Conservation (phyloP, 2,113 vertebrate species). For the Pseudorectes ferrugineus region DNA sequence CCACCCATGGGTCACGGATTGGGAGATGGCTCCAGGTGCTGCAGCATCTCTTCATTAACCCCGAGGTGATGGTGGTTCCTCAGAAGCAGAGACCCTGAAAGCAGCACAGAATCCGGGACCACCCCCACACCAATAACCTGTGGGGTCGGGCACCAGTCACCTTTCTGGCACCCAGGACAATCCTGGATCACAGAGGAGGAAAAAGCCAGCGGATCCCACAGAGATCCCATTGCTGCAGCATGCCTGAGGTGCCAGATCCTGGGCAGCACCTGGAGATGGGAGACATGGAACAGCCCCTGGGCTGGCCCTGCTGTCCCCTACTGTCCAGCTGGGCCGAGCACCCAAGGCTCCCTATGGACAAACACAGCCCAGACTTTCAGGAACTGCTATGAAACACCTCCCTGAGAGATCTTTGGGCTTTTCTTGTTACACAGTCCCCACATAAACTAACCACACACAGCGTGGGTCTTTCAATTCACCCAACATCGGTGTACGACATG, state of each 20-base stretch:
- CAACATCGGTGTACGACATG: accelerated
- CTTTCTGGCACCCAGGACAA: neutral
- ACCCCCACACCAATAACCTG: neutral
- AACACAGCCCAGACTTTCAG: neutral
- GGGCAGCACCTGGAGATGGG: neutral
- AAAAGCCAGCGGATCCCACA: neutral
- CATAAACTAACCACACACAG: accelerated
- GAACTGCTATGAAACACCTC: neutral
- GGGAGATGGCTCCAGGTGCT: neutral
- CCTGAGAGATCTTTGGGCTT: neutral
- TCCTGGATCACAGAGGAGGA: neutral
- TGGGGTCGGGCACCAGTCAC: accelerated
- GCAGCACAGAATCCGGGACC: neutral
- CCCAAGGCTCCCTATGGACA: neutral
- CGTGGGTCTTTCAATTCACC: neutral
- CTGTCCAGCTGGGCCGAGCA: accelerated
- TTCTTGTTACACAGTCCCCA: neutral
- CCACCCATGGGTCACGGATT: accelerated
- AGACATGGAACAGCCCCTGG: accelerated
- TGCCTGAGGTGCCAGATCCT: neutral
- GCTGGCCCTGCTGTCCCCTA: neutral
- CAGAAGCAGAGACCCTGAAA: accelerated
- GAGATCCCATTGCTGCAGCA: neutral
- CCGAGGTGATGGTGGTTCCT: neutral
- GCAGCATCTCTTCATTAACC: neutral